Evolutionary conservation across 2,113 vertebrate species (phyloP), one percentile per base, ranked within the genome.

Genomic region (Verasper variegatus): DNA sequence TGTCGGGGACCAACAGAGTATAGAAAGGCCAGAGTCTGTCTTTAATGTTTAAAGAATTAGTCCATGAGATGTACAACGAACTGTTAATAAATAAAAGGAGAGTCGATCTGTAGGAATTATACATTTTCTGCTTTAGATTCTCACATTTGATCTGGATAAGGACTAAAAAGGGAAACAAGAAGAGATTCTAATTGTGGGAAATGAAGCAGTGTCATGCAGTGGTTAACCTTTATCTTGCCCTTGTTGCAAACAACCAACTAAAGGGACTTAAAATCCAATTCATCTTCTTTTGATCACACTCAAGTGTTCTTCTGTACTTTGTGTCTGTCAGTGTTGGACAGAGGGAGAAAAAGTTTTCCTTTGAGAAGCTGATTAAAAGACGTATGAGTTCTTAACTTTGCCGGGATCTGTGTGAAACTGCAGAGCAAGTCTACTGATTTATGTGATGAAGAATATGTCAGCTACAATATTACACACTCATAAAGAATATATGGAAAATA

Each of bases 341-440:
- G 62, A 64, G 14, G 13, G 14, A 52, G 49, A 23, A 69, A 31
- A 71, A 62, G 40, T 77, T 61, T 73, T 47, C 3, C 75, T 77
- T 86, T 82, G 75, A 80, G 81, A 82, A 54, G 45, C 42, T 61
- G 40, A 82, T 88, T 63, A 70, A 81, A 79, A 77, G 65, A 27
- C 17, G 26, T 71, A 78, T 37, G 20, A 59, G 45, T 40, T 59
- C 13, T 31, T 13, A 63, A 76, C 62, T 77, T 23, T 51, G 24
- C 52, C 21, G 47, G 45, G n/a, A 37, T 74, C 47, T 52, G 26
- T 31, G 64, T 64, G 49, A 70, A 20, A 49, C 47, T 51, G 47
- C 47, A 51, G 47, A 51, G 20, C 5, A 60, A 66, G 61, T 56
- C 18, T 26, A 15, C 56, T 23, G 27, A 69, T 70, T 65, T 69